Percentiles rank a stretch among this genome's conserved stretches.
These are phyloP conservation scores for Chydorus sphaericus DNA, from an alignment of 2,888 invertebrate species.

Conservation along the genomic window DNA sequence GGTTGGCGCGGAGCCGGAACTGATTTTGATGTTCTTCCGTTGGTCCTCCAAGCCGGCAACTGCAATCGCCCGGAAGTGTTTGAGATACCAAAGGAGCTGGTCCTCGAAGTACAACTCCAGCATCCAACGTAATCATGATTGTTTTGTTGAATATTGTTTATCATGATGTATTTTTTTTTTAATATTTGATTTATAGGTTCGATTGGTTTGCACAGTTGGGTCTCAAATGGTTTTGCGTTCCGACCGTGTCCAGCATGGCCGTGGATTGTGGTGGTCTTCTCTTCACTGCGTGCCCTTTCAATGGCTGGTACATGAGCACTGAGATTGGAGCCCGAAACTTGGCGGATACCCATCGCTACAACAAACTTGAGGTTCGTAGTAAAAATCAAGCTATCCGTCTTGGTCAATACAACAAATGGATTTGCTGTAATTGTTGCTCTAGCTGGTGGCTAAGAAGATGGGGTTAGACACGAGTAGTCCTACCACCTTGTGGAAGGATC, in stretches of 20 bases:
- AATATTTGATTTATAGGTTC: too few species aligned
- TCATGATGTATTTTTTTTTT: neutral
- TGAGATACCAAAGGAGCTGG: conserved; percentile 74
- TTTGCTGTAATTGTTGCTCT: conserved; percentile 8
- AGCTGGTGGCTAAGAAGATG: conserved; percentile 69
- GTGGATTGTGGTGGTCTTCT: conserved; percentile 91
- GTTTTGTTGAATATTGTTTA: neutral
- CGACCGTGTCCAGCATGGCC: conserved; percentile 81
- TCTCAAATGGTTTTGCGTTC: conserved; percentile 78
- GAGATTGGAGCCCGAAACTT: conserved; percentile 88
- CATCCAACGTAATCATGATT: conserved; percentile 65
- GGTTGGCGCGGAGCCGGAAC: conserved; percentile 76
- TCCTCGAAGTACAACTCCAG: conserved; percentile 66
- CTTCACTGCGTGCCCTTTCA: conserved; percentile 86
- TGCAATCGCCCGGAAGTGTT: conserved; percentile 94
- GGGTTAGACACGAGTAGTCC: conserved; percentile 74
- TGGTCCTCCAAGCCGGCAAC: conserved; percentile 85
- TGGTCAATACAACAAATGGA: neutral
- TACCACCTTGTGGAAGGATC: conserved; percentile 83
- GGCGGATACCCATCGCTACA: conserved; percentile 72
- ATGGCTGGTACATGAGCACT: conserved; percentile 96
- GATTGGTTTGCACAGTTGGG: conserved; percentile 76
- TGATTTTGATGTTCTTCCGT: conserved; percentile 74
- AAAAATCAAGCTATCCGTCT: conserved; percentile 10
- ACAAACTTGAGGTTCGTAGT: too few species aligned